These are phyloP conservation scores for Sphyrna mokarran DNA, from an alignment of 2,113 vertebrate species.

Conservation along the genomic window DNA sequence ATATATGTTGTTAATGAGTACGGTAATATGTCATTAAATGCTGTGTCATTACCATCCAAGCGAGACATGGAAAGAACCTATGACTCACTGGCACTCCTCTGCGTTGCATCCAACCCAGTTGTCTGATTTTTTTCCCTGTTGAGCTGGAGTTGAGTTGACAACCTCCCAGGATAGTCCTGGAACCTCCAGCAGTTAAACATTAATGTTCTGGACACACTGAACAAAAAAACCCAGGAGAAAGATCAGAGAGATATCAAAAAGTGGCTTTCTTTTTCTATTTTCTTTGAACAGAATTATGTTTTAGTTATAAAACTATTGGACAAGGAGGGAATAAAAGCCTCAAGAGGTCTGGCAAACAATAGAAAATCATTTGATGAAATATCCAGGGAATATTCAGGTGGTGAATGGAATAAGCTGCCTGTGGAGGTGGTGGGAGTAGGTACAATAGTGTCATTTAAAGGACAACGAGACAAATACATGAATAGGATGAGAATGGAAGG, in stretches of 20 bases:
- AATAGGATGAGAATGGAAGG: no score
- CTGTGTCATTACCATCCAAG: slow-evolving; percentile 27
- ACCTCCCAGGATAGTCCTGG: background rate
- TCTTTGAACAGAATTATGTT: background rate
- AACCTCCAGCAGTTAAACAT: background rate
- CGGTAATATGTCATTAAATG: slow-evolving; percentile 23
- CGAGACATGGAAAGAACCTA: background rate
- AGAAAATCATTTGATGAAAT: background rate
- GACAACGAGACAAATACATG: no score
- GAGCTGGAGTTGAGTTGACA: background rate
- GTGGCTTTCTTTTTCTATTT: background rate
- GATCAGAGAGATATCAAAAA: background rate
- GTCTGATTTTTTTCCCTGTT: background rate
- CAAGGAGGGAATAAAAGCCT: background rate
- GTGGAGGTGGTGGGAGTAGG: no score
- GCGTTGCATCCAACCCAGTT: background rate
- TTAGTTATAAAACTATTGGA: background rate
- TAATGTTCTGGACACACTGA: background rate
- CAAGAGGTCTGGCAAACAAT: no score
- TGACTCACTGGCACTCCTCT: slow-evolving; percentile 6
- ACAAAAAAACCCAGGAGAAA: background rate
- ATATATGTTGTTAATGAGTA: background rate
- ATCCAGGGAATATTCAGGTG: background rate
- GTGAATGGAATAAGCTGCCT: no score
- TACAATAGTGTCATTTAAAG: no score